Conservation (phyloP, 1,140 invertebrate species). For the Rhopalosiphum padi region DNA sequence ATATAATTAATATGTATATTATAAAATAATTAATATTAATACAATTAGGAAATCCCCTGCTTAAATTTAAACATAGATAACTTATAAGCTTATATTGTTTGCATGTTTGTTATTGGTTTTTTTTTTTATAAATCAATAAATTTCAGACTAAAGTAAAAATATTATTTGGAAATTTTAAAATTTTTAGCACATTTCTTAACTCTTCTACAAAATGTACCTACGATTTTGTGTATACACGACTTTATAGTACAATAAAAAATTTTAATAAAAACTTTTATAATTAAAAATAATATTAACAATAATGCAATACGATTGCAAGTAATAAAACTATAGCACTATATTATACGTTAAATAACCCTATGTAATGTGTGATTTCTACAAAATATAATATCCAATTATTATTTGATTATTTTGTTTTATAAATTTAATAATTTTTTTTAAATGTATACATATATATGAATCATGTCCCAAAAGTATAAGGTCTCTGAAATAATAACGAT, state of each 20-base stretch:
- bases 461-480: no score
- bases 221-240: background rate
- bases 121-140: background rate
- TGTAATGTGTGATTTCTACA: background rate
- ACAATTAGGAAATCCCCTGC: background rate
- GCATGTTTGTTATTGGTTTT: background rate
- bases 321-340: background rate
- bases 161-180: background rate
- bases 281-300: background rate
- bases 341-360: background rate
- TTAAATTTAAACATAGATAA: background rate
- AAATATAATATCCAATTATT: background rate
- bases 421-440: background rate
- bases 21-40: background rate
- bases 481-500: no score
- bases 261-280: background rate
- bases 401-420: background rate
- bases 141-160: background rate
- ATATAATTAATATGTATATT: background rate
- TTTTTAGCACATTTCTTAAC: background rate
- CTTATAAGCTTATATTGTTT: no score
- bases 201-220: background rate
- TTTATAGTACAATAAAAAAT: background rate
- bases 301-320: background rate
- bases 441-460: no score